These are phyloP conservation scores for Agrotis ipsilon DNA, from an alignment of 2,888 invertebrate species.

Conservation along the genomic window DNA sequence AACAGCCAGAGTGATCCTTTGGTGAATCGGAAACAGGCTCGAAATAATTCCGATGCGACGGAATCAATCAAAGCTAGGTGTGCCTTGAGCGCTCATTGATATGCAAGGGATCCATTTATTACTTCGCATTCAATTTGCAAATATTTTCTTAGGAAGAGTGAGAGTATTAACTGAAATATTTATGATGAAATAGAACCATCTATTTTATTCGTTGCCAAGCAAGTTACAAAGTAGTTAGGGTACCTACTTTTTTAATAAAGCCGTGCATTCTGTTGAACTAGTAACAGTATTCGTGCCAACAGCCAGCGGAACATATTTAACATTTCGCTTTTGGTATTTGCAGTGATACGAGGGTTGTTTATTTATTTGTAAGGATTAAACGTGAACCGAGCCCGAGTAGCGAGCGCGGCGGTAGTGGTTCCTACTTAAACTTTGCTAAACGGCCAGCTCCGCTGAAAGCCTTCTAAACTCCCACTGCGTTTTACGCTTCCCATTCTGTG, in stretches of 20 bases:
- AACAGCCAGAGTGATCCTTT: conserved; percentile 74
- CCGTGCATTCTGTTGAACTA: conserved; percentile 46
- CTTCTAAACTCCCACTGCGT: conserved; percentile 81
- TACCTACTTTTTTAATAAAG: conserved; percentile 70
- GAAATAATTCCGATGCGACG: conserved; percentile 82
- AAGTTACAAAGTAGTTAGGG: conserved; percentile 10
- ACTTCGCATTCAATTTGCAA: conserved; percentile 83
- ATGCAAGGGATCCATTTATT: conserved; percentile 86
- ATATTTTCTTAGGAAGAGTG: conserved; percentile 73
- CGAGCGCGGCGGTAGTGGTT: conserved; percentile 74
- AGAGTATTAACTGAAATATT: conserved; percentile 58
- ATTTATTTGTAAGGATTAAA: conserved; percentile 86
- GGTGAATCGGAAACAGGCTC: conserved; percentile 79
- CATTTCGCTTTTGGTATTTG: conserved; percentile 80
- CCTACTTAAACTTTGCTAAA: conserved; percentile 87
- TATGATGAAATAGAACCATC: conserved; percentile 47
- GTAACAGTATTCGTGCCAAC: conserved; percentile 53
- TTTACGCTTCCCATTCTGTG: conserved; percentile 77
- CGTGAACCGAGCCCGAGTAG: conserved; percentile 75
- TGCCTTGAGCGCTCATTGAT: conserved; percentile 81
- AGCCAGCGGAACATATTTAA: conserved; percentile 73
- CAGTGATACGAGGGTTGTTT: conserved; percentile 83
- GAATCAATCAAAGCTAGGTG: conserved; percentile 83
- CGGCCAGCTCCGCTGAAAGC: conserved; percentile 83
- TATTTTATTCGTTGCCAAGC: conserved; percentile 37